Conservation (phyloP, 1,140 invertebrate genomes). For the Magallana angulata region DNA sequence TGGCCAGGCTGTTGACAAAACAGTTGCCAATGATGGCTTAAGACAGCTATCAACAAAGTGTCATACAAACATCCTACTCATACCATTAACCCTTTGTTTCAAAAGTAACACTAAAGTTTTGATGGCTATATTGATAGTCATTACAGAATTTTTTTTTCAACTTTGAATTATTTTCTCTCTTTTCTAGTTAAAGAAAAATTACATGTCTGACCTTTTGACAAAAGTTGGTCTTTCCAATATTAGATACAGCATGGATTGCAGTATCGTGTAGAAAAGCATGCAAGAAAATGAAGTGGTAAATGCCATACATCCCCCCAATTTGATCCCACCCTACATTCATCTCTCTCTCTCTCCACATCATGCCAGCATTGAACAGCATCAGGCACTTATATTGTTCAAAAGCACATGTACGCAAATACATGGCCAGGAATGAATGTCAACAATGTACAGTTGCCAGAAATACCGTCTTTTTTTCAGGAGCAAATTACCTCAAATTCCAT, state of each 20-base stretch:
- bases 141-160: too few relatives aligned
- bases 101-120: neutral
- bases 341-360: neutral
- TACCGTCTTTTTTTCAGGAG: neutral
- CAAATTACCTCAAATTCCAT: constrained; percentile 20
- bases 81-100: neutral
- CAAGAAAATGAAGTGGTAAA: too few relatives aligned
- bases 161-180: too few relatives aligned
- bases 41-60: constrained; percentile 9
- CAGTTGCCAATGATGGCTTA: constrained; percentile 11
- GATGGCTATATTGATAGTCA: too few relatives aligned
- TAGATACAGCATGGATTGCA: too few relatives aligned
- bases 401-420: constrained; percentile 10
- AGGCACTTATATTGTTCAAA: neutral
- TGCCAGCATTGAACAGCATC: neutral
- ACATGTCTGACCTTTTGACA: too few relatives aligned
- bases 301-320: too few relatives aligned
- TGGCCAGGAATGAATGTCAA: neutral
- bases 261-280: too few relatives aligned
- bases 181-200: too few relatives aligned
- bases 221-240: too few relatives aligned
- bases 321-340: neutral
- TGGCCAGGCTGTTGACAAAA: neutral
- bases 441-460: constrained; percentile 10
- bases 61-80: neutral